Evolutionary conservation across 2,113 vertebrate species (phyloP).

Genomic region (Mobula hypostoma): DNA sequence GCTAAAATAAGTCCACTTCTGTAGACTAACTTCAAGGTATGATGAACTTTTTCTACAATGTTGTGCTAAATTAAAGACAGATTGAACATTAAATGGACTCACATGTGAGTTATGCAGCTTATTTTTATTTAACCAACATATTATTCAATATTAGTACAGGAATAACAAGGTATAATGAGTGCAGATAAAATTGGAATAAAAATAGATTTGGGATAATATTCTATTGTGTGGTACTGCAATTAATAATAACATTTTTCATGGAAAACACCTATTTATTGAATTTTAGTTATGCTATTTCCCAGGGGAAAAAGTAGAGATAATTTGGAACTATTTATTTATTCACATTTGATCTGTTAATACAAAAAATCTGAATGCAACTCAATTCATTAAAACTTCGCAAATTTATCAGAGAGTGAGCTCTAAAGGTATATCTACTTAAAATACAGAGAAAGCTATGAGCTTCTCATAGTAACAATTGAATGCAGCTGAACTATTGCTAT

Average conservation of each 20-base stretch:
- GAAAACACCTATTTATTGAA: constrained; percentile 14
- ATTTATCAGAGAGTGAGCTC: background rate
- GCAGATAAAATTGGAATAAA: constrained; percentile 6
- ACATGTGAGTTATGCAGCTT: background rate
- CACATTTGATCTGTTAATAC: background rate
- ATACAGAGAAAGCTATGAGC: background rate
- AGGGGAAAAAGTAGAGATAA: background rate
- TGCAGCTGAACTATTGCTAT: background rate
- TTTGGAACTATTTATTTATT: background rate
- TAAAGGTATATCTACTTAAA: background rate
- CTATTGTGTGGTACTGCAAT: background rate
- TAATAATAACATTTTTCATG: background rate
- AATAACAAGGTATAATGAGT: background rate
- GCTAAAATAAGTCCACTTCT: background rate
- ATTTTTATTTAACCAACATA: background rate
- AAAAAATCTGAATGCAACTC: constrained; percentile 1
- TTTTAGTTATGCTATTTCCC: background rate
- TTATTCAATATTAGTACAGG: background rate
- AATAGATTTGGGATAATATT: background rate
- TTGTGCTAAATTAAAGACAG: background rate
- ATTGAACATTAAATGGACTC: background rate
- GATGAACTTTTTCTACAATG: background rate
- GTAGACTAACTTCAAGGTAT: background rate
- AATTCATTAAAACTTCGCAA: constrained; percentile 8
- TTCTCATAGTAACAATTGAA: background rate